A percentile compares a stretch with the other conserved stretches of the same genome.
phyloP scores from a whole-genome alignment of 1,140 invertebrate species.

The Heliconius hewitsoni region DNA sequence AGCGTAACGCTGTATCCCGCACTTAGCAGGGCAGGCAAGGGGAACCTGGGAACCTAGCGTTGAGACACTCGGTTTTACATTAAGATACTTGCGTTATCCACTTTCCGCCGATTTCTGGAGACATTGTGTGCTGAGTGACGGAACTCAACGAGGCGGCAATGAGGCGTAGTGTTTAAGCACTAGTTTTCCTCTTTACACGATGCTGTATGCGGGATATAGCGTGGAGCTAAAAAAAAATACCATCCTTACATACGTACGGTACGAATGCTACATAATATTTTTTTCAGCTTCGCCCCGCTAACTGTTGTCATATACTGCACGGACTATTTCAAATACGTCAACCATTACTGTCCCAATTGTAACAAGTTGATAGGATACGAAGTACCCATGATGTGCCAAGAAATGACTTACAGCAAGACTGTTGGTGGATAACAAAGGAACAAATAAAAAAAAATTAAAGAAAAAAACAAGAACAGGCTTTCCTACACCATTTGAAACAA shows the following conservation, averaged over 20 bases:
- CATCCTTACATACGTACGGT: no score
- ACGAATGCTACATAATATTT: not conserved
- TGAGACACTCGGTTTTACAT: no score
- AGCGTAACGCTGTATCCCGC: not conserved
- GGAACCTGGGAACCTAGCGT: no score
- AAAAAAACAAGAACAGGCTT: not conserved
- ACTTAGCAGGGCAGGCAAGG: no score
- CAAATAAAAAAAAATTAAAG: not conserved
- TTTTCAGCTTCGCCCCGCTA: slow-evolving; percentile 40
- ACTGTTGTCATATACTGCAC: slow-evolving; percentile 28
- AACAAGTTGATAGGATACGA: slow-evolving; percentile 35
- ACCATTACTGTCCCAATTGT: slow-evolving; percentile 42
- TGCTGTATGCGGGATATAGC: not conserved
- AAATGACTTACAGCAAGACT: slow-evolving; percentile 34
- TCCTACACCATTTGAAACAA: no score
- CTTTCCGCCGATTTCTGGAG: no score
- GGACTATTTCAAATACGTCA: slow-evolving; percentile 35
- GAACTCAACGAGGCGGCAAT: no score
- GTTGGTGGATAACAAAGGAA: not conserved
- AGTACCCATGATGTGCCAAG: slow-evolving; percentile 32
- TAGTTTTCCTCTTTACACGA: not conserved
- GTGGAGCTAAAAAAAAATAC: no score
- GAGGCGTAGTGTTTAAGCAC: not conserved
- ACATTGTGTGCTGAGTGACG: no score
- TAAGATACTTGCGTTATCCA: no score